These are phyloP conservation scores for Polymixis flavicincta DNA, from an alignment of 2,888 invertebrate genomes.

Conservation along the genomic window DNA sequence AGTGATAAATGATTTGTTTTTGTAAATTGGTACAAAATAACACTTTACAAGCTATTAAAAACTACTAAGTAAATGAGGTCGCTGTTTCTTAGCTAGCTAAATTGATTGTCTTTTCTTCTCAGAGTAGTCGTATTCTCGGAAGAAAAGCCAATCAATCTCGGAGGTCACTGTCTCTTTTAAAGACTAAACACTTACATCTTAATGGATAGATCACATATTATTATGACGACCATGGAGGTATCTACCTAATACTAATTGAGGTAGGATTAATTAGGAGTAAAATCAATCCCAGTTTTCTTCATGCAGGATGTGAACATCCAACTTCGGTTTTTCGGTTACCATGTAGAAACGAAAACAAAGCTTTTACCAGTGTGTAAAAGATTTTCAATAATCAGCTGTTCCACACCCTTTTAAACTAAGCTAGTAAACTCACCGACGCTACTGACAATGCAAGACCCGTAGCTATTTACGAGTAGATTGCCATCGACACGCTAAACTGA, in stretches of 20 bases:
- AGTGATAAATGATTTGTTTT: not conserved
- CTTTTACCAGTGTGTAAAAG: not conserved
- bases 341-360: too few relatives aligned
- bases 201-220: not conserved
- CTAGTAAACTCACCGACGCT: not conserved
- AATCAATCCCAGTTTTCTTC: not conserved
- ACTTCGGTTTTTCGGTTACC: too few relatives aligned
- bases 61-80: not conserved
- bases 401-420: not conserved
- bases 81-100: not conserved
- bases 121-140: too few relatives aligned
- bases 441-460: too few relatives aligned
- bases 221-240: too few relatives aligned
- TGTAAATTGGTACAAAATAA: not conserved
- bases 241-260: too few relatives aligned
- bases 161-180: not conserved
- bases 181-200: not conserved
- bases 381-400: not conserved
- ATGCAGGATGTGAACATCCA: not conserved
- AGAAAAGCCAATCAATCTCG: not conserved
- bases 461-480: not conserved
- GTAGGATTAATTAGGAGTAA: too few relatives aligned
- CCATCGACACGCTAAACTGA: not conserved
- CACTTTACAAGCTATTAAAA: too few relatives aligned
- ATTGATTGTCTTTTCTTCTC: too few relatives aligned